Evolutionary conservation across 2,888 invertebrate species (phyloP).

Genomic region (Plutella xylostella): DNA sequence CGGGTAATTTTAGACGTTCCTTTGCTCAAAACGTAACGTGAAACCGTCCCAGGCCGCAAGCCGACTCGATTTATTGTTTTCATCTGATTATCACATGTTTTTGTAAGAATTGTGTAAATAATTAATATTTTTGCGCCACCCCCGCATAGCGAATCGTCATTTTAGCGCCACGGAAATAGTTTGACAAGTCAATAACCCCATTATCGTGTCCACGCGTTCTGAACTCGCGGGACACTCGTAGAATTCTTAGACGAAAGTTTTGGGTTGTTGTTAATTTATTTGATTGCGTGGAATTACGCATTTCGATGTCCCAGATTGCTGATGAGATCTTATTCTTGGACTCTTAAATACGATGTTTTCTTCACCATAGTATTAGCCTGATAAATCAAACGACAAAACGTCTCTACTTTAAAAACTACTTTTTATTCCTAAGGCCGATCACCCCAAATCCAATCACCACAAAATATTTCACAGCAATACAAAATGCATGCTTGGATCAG

Average conservation of each 20-base stretch:
- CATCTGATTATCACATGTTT: conserved; percentile 53
- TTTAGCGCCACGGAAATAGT: conserved; percentile 66
- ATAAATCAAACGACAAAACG: neutral
- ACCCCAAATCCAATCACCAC: too few relatives aligned
- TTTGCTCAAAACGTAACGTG: conserved; percentile 68
- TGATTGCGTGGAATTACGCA: conserved; percentile 35
- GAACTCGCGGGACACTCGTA: conserved; percentile 53
- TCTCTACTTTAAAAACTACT: neutral
- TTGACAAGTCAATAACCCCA: conserved; percentile 65
- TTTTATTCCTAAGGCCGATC: too few relatives aligned
- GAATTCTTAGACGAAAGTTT: conserved; percentile 42
- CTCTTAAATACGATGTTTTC: neutral
- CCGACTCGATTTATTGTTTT: conserved; percentile 65
- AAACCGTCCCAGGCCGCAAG: conserved; percentile 67
- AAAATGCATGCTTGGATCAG: too few relatives aligned
- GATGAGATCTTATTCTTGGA: conserved; percentile 1
- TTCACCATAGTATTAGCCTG: neutral
- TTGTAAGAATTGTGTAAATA: conserved; percentile 29
- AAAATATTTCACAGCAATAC: too few relatives aligned
- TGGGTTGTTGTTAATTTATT: conserved; percentile 51
- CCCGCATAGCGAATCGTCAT: conserved; percentile 52
- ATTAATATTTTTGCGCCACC: conserved; percentile 24
- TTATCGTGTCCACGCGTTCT: conserved; percentile 52
- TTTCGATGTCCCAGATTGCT: conserved; percentile 10
- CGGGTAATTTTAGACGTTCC: conserved; percentile 70